A percentile compares a stretch with the other conserved stretches of the same genome.
These are phyloP conservation scores for Pelodytes ibericus DNA, from an alignment of 2,797 vertebrate species.

Conservation along the genomic window DNA sequence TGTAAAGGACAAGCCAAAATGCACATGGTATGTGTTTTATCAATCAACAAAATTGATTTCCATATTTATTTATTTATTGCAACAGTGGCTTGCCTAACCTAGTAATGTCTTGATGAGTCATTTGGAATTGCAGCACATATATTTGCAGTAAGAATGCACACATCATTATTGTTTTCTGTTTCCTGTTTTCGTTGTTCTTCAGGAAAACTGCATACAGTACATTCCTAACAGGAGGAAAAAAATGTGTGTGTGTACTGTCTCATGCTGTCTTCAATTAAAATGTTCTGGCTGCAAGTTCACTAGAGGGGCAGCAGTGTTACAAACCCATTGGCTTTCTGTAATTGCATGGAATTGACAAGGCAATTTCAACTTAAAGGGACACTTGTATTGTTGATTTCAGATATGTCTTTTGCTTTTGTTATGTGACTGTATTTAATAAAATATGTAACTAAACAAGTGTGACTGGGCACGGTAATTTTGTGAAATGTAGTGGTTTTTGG, in stretches of 20 bases:
- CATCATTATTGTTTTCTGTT: slow-evolving; percentile 50
- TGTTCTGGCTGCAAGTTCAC: slow-evolving; percentile 70
- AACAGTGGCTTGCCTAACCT: background rate
- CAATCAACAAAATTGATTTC: slow-evolving; percentile 14
- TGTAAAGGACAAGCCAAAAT: background rate
- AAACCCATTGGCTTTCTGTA: slow-evolving; percentile 43
- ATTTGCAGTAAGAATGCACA: slow-evolving; percentile 30
- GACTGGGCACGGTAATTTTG: no score
- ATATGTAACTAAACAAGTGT: no score
- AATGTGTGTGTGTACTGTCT: slow-evolving; percentile 63
- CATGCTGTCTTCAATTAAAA: slow-evolving; percentile 66
- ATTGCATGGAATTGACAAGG: no score
- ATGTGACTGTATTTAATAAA: no score
- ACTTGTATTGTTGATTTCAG: no score
- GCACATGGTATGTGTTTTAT: background rate
- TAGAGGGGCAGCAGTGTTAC: slow-evolving; percentile 71
- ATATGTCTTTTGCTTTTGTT: no score
- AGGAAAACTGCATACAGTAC: slow-evolving; percentile 47
- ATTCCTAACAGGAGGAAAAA: slow-evolving; percentile 58
- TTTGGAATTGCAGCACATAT: background rate
- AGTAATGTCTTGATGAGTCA: slow-evolving; percentile 6
- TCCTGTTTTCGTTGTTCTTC: slow-evolving; percentile 52
- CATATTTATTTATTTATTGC: slow-evolving; percentile 5
- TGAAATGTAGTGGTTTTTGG: no score
- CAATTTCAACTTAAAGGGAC: no score